A percentile compares a stretch with the other conserved stretches of the same genome.
These are phyloP conservation scores for Premnoplex brunnescens DNA, from an alignment of 2,797 vertebrate genomes.

Conservation along the genomic window DNA sequence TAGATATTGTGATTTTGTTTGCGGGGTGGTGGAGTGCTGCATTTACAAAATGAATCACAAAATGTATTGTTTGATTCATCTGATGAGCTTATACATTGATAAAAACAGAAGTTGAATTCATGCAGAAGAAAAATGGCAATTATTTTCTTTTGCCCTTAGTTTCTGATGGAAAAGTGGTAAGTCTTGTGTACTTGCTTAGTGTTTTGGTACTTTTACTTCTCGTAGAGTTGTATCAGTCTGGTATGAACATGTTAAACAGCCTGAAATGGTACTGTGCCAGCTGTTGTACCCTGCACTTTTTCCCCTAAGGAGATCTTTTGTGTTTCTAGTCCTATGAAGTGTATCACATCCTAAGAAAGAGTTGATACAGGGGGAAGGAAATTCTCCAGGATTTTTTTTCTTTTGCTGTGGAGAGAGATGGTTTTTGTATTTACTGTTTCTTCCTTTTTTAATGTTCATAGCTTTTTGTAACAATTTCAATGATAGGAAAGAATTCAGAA, in stretches of 20 bases:
- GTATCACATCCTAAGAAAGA: neutral
- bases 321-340: neutral
- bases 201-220: neutral
- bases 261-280: neutral
- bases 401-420: neutral
- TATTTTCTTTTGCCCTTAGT: neutral
- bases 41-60: neutral
- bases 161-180: neutral
- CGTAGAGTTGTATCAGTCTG: neutral
- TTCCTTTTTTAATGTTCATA: neutral
- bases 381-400: neutral
- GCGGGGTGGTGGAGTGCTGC: rapidly evolving
- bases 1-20: neutral
- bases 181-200: neutral
- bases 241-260: neutral
- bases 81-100: neutral
- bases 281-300: neutral
- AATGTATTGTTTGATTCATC: neutral
- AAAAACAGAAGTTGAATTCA: neutral
- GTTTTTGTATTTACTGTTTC: neutral
- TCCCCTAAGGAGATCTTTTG: neutral
- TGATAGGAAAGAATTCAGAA: slow-evolving; percentile 18
- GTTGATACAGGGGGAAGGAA: neutral
- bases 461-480: neutral
- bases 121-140: neutral